Evolutionary conservation across 2,888 invertebrate genomes (phyloP).

Genomic region (Chrysopilus asiliformis): DNA sequence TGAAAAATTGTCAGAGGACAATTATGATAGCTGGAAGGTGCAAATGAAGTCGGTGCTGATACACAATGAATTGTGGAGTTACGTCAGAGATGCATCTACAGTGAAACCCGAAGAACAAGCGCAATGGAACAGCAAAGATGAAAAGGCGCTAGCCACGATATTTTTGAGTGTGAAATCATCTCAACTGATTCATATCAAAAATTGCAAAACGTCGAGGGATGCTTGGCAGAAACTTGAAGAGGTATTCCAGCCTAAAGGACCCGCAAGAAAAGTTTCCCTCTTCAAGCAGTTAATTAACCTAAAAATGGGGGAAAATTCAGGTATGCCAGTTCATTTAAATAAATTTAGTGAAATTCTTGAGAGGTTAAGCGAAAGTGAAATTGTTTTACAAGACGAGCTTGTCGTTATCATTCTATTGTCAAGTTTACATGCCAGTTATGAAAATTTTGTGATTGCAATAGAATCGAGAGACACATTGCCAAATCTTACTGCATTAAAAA

Average conservation of each 20-base stretch:
- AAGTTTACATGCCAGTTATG: slow-evolving; percentile 12
- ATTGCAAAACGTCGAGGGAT: slow-evolving; percentile 11
- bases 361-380: slow-evolving; percentile 11
- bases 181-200: slow-evolving; percentile 13
- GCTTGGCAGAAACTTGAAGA: slow-evolving; percentile 12
- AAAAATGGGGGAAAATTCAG: slow-evolving; percentile 6
- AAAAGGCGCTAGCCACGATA: slow-evolving; percentile 15
- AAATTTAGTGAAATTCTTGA: slow-evolving; percentile 9
- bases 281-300: slow-evolving; percentile 11
- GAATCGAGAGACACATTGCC: slow-evolving; percentile 13
- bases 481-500: background rate
- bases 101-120: slow-evolving; percentile 4
- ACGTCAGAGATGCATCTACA: no score
- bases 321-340: slow-evolving; percentile 11
- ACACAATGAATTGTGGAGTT: no score
- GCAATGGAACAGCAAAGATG: slow-evolving; percentile 10
- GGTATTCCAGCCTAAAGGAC: slow-evolving; percentile 10
- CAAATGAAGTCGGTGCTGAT: background rate
- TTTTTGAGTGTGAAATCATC: slow-evolving; percentile 14
- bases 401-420: slow-evolving; percentile 13
- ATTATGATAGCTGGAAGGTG: background rate
- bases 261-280: slow-evolving; percentile 13
- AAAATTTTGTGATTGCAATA: slow-evolving; percentile 14
- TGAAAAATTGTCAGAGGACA: background rate
- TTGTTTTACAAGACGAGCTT: slow-evolving; percentile 8